phyloP scores from a whole-genome alignment of 2,797 vertebrate species.

The Melanotaenia pygmaea region DNA sequence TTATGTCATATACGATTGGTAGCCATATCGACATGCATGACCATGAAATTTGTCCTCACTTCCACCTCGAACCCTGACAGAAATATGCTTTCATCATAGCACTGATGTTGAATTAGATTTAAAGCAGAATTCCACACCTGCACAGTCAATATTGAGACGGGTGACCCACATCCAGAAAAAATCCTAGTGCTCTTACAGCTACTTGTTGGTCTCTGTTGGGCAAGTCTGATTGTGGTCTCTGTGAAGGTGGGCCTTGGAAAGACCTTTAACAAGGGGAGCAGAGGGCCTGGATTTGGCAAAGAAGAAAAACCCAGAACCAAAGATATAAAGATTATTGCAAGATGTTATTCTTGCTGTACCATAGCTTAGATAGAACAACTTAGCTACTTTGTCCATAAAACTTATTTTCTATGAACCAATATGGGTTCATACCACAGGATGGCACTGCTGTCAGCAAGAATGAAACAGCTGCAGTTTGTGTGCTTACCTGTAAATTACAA shows the following conservation, averaged over 20 bases:
- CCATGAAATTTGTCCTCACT: no score
- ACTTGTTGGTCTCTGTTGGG: not conserved
- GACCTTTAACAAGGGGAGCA: not conserved
- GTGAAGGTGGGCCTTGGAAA: not conserved
- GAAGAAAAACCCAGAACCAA: not conserved
- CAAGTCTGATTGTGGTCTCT: not conserved
- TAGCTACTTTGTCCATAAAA: not conserved
- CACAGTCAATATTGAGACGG: not conserved
- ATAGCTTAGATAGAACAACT: not conserved
- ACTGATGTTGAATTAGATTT: no score
- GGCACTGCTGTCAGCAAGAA: slow-evolving; percentile 11
- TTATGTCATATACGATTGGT: not conserved
- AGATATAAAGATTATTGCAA: not conserved
- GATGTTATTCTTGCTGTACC: not conserved
- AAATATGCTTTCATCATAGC: not conserved
- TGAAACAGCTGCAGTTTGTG: not conserved
- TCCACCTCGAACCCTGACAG: no score
- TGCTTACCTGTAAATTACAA: not conserved
- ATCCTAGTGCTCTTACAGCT: not conserved
- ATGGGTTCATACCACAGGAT: slow-evolving; percentile 5
- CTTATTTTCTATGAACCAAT: not conserved
- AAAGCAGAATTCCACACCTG: not conserved
- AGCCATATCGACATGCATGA: not conserved
- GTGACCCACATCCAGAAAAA: not conserved
- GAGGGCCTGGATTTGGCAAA: not conserved